phyloP scores from a whole-genome alignment of 2,113 vertebrate species.

The Galbula dea region DNA sequence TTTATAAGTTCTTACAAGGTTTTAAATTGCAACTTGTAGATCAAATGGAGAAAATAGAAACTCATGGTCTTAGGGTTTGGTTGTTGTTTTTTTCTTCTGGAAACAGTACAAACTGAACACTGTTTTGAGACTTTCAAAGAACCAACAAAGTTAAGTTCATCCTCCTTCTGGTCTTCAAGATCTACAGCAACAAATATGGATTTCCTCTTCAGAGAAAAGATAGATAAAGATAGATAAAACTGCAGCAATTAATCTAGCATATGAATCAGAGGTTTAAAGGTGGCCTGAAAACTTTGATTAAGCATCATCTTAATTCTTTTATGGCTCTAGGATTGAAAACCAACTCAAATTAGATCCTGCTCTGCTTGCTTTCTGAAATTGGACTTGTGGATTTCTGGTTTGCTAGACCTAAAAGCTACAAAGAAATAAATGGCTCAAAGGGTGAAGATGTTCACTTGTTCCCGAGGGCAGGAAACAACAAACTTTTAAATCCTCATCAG shows the following conservation, averaged over 20 bases:
- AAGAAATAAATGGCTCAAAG: neutral
- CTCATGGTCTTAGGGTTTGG: neutral
- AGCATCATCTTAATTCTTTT: conserved; percentile 28
- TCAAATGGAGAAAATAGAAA: neutral
- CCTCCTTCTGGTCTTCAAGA: neutral
- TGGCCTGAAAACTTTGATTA: conserved; percentile 34
- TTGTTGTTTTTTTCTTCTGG: neutral
- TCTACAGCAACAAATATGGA: neutral
- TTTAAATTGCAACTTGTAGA: neutral
- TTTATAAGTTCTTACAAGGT: neutral
- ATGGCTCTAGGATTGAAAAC: conserved; percentile 8
- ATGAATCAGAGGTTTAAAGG: conserved; percentile 17
- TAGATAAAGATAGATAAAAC: conserved; percentile 17
- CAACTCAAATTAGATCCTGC: conserved; percentile 24
- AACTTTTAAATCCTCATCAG: neutral
- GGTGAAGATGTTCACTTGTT: neutral
- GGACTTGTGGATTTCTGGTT: neutral
- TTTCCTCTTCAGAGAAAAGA: neutral
- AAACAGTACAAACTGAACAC: neutral
- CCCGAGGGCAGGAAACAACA: neutral
- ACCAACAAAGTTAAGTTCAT: neutral
- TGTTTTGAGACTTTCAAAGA: neutral
- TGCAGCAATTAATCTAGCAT: conserved; percentile 28
- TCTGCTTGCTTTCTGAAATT: conserved; percentile 19
- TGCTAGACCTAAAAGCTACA: neutral